Percentiles rank a stretch among this genome's conserved stretches.
Evolutionary conservation across 2,113 vertebrate genomes (phyloP).

Genomic region (Neoarius graeffei): DNA sequence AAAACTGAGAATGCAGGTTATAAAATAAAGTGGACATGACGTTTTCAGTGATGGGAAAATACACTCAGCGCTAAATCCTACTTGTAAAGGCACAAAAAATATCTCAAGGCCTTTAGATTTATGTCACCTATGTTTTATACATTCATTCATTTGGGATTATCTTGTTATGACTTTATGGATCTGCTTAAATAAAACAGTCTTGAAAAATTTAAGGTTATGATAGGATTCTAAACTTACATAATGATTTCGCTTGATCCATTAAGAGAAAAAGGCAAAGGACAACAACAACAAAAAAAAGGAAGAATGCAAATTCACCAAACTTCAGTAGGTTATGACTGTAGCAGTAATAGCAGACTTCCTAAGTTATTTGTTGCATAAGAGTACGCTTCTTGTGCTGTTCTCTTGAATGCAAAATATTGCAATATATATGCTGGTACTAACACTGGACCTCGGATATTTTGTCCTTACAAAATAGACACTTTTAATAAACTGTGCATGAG

Average conservation of each 20-base stretch:
- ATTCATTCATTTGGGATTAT: slow-evolving; percentile 13
- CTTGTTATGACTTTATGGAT: neutral
- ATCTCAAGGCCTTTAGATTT: neutral
- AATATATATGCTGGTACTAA: neutral
- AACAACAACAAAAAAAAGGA: neutral
- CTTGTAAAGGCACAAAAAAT: slow-evolving; percentile 18
- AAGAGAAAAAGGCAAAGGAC: neutral
- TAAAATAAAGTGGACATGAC: slow-evolving; percentile 36
- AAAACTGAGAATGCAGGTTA: slow-evolving; percentile 16
- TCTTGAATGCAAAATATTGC: neutral
- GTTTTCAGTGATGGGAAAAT: slow-evolving; percentile 42
- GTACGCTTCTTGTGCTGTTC: neutral
- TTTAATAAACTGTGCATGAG: neutral
- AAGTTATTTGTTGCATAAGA: neutral
- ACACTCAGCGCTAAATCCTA: slow-evolving; percentile 4
- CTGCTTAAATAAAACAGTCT: neutral
- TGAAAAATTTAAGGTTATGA: too few species aligned
- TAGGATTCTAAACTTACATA: too few species aligned
- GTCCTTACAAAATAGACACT: neutral
- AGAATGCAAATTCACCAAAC: neutral
- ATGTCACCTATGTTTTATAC: neutral
- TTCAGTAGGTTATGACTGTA: neutral
- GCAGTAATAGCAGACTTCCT: neutral
- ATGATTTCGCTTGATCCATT: neutral
- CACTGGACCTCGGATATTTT: neutral